These are phyloP conservation scores for Parazoanthus swiftii DNA, from an alignment of 92 coral and sea anemone genomes.

Conservation along the genomic window DNA sequence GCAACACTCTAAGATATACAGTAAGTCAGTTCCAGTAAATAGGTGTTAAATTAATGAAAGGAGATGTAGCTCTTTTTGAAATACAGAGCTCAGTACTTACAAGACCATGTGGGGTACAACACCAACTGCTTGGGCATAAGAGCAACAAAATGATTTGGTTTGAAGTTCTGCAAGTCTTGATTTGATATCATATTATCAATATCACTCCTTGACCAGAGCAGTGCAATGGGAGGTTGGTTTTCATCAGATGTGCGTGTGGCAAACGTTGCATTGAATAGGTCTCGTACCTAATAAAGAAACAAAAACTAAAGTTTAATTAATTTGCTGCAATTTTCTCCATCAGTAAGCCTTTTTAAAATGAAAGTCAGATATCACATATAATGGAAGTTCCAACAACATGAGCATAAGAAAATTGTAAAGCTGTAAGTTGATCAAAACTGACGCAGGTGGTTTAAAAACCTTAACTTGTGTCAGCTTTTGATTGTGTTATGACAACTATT, in stretches of 20 bases:
- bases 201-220: conserved; percentile 10
- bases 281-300: background rate
- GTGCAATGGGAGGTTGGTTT: conserved; percentile 8
- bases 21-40: too few relatives aligned
- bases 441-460: too few relatives aligned
- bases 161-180: background rate
- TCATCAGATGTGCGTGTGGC: background rate
- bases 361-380: too few relatives aligned
- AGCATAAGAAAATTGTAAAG: too few relatives aligned
- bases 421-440: too few relatives aligned
- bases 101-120: background rate
- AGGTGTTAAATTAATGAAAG: too few relatives aligned
- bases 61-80: too few relatives aligned
- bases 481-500: too few relatives aligned
- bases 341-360: background rate
- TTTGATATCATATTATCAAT: background rate
- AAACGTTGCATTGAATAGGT: background rate
- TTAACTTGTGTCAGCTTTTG: too few relatives aligned
- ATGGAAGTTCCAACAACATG: too few relatives aligned
- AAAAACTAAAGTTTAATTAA: background rate
- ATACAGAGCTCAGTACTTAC: background rate
- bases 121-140: background rate
- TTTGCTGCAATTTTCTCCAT: background rate
- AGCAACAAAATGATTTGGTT: conserved; percentile 20
- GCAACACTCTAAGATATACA: too few relatives aligned